Evolutionary conservation across 2,113 vertebrate species (phyloP).

Genomic region (Zosterops japonicus): DNA sequence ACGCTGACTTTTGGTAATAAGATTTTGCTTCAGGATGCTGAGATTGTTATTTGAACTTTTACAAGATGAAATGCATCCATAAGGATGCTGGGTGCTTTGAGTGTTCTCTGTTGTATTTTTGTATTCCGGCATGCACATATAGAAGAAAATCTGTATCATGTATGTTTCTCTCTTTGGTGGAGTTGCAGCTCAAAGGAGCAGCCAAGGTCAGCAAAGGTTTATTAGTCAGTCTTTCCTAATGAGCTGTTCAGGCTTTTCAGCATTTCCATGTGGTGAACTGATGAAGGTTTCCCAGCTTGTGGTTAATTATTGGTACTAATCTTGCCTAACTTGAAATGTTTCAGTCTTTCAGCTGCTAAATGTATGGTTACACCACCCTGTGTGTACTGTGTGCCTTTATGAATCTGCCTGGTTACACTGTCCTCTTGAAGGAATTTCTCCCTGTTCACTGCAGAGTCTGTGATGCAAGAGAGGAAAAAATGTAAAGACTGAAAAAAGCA

Average conservation of each 20-base stretch:
- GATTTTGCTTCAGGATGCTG: background rate
- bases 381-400: background rate
- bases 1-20: background rate
- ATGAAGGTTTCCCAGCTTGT: conserved; percentile 58
- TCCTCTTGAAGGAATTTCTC: background rate
- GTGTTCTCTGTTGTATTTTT: background rate
- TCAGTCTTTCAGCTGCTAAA: background rate
- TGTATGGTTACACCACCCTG: background rate
- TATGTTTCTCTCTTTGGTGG: background rate
- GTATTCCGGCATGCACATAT: background rate
- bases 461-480: background rate
- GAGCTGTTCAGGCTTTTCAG: conserved; percentile 42
- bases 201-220: conserved; percentile 57
- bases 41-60: background rate
- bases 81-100: background rate
- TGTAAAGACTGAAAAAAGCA: background rate
- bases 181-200: conserved; percentile 18
- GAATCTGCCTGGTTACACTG: background rate
- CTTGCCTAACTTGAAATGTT: conserved; percentile 10
- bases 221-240: conserved; percentile 55
- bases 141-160: background rate
- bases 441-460: background rate
- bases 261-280: conserved; percentile 50
- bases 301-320: conserved; percentile 39
- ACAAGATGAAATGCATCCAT: background rate